Evolutionary conservation across 2,888 invertebrate genomes (phyloP).

Genomic region (Pyrocoelia pectoralis): DNA sequence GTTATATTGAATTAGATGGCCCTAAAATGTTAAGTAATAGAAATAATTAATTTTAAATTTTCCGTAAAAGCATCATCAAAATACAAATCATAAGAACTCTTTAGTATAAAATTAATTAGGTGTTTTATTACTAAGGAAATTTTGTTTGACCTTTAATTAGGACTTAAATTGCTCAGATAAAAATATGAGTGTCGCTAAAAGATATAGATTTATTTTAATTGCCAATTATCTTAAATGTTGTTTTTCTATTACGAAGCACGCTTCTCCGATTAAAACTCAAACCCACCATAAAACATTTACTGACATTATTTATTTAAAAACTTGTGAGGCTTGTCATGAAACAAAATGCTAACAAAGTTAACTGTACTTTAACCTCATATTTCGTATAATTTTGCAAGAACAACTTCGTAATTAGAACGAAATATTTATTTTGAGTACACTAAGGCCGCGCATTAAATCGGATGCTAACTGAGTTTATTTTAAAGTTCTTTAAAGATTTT

Average conservation of each 20-base stretch:
- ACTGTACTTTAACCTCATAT: too few relatives aligned
- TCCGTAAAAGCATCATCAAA: too few relatives aligned
- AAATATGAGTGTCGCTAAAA: conserved; percentile 1
- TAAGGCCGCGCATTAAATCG: too few relatives aligned
- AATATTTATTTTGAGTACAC: too few relatives aligned
- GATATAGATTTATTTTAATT: conserved; percentile 11
- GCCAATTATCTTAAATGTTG: conserved; percentile 11
- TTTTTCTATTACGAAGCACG: conserved; percentile 9
- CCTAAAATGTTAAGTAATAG: conserved; percentile 60
- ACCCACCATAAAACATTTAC: conserved; percentile 8
- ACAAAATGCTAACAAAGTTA: background rate
- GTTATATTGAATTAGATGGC: conserved; percentile 70
- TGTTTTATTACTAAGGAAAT: conserved; percentile 1
- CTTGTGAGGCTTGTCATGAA: background rate
- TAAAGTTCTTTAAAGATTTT: too few relatives aligned
- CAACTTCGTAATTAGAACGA: too few relatives aligned
- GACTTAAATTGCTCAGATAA: conserved; percentile 6
- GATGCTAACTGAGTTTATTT: too few relatives aligned
- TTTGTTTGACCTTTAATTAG: background rate
- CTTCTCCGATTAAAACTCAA: conserved; percentile 8
- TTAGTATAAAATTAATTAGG: background rate
- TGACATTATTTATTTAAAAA: background rate
- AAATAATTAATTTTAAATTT: background rate
- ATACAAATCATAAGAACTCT: background rate
- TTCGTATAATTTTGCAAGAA: background rate